Conservation (phyloP, 2,113 vertebrate genomes). For the Sinosuthora webbiana region DNA sequence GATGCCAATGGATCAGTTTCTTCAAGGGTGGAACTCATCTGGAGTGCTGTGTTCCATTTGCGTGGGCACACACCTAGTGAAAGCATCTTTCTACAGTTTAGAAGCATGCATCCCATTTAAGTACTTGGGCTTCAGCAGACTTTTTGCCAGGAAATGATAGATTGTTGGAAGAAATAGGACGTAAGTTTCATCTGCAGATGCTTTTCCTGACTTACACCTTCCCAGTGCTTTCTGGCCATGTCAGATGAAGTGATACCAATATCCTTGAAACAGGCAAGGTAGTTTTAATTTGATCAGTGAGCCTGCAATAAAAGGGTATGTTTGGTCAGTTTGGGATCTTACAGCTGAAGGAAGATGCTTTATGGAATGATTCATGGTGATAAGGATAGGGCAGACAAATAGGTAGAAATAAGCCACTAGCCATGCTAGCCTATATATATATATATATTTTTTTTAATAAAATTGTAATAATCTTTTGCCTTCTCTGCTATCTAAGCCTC, state of each 20-base stretch:
- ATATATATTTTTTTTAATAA: background rate
- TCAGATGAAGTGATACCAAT: constrained; percentile 12
- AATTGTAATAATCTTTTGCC: background rate
- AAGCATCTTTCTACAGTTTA: background rate
- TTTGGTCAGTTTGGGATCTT: constrained; percentile 51
- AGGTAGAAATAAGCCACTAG: background rate
- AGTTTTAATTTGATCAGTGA: constrained; percentile 48
- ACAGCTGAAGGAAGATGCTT: constrained; percentile 40
- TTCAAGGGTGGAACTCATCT: background rate
- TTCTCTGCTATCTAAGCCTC: background rate
- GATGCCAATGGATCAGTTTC: background rate
- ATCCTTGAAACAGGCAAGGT: constrained; percentile 42
- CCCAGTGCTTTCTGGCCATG: constrained; percentile 50
- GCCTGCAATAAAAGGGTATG: constrained; percentile 25
- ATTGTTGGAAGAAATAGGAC: background rate
- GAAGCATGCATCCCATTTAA: background rate
- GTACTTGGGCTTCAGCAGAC: background rate
- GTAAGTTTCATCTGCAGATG: background rate
- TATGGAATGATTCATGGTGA: constrained; percentile 39
- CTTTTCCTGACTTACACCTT: constrained; percentile 30
- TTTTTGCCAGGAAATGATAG: background rate
- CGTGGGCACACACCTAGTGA: background rate
- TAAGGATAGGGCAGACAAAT: background rate
- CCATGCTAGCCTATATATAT: background rate
- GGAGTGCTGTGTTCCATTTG: background rate